Conservation (phyloP, 2,113 vertebrate genomes). For the Pogonocichla stellata region DNA sequence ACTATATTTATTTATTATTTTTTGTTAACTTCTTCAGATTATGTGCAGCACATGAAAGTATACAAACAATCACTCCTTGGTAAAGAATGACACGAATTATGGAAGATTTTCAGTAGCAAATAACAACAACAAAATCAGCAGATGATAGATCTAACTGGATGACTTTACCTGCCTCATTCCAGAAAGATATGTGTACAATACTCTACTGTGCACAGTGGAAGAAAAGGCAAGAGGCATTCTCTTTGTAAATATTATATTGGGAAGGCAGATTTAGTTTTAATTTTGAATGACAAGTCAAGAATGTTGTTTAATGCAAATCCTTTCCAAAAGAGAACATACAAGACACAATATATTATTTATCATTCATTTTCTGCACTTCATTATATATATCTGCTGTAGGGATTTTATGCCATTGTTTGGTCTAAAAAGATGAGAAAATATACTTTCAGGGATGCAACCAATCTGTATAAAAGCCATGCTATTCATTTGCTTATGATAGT, state of each 20-base stretch:
- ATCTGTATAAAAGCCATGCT: background rate
- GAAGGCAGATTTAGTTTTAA: slow-evolving; percentile 53
- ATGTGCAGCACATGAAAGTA: background rate
- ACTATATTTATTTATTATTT: background rate
- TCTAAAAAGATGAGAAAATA: slow-evolving; percentile 2
- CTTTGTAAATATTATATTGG: slow-evolving; percentile 62
- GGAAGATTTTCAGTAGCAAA: background rate
- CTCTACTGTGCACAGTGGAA: background rate
- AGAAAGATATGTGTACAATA: background rate
- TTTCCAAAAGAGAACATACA: slow-evolving; percentile 41
- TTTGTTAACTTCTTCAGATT: background rate
- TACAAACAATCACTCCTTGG: background rate
- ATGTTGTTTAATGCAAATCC: slow-evolving; percentile 46
- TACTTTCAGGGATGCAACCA: background rate
- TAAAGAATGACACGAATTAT: slow-evolving; percentile 5
- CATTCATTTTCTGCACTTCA: slow-evolving; percentile 14
- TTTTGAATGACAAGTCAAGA: slow-evolving; percentile 62
- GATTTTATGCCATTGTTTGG: background rate
- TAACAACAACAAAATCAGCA: background rate
- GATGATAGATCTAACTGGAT: background rate
- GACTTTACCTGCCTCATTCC: background rate
- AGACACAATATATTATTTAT: slow-evolving; percentile 56
- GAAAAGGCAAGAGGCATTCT: slow-evolving; percentile 12
- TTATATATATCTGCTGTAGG: slow-evolving; percentile 17
- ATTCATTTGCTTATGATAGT: background rate